A percentile compares a stretch with the other conserved stretches of the same genome.
Evolutionary conservation across 2,797 vertebrate species (phyloP).

Genomic region (Anguilla marmorata): DNA sequence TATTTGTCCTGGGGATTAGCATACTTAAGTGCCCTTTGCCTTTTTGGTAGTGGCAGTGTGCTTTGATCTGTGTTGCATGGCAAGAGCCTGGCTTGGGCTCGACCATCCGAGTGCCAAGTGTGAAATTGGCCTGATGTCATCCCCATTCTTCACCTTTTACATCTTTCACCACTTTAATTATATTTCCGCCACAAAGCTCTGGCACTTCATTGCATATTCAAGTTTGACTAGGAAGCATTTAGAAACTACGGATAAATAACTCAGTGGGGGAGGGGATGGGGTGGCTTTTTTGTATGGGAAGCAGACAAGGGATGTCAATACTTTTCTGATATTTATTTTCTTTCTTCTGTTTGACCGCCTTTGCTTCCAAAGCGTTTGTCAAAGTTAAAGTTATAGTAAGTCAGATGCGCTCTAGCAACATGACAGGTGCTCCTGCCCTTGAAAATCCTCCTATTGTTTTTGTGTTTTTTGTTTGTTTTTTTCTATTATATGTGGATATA

Average conservation of each 20-base stretch:
- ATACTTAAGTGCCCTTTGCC: constrained; percentile 90
- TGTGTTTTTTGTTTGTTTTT: not conserved
- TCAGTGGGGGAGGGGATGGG: constrained; percentile 78
- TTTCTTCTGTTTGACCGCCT: constrained; percentile 63
- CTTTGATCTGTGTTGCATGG: constrained; percentile 98
- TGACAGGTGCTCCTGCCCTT: not conserved
- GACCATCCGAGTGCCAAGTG: constrained; percentile 88
- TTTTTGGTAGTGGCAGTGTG: constrained; percentile 81
- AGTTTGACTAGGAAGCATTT: constrained; percentile 95
- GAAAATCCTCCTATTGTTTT: constrained; percentile 6
- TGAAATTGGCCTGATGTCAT: constrained; percentile 99
- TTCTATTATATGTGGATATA: constrained; percentile 24
- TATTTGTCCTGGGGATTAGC: constrained; percentile 99
- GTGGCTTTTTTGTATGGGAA: constrained; percentile 65
- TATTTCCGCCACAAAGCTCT: constrained; percentile 97
- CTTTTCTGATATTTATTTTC: constrained; percentile 67
- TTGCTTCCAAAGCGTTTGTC: constrained; percentile 58
- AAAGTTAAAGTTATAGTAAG: constrained; percentile 58
- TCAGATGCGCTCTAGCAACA: not conserved
- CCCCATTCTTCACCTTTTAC: constrained; percentile 89
- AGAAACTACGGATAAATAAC: constrained; percentile 81
- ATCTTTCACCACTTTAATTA: constrained; percentile 94
- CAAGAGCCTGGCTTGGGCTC: constrained; percentile 84
- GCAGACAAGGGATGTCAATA: constrained; percentile 66
- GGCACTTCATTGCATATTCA: constrained; percentile 91